Evolutionary conservation across 1,140 invertebrate genomes (phyloP).

Genomic region (Ericerus pela): DNA sequence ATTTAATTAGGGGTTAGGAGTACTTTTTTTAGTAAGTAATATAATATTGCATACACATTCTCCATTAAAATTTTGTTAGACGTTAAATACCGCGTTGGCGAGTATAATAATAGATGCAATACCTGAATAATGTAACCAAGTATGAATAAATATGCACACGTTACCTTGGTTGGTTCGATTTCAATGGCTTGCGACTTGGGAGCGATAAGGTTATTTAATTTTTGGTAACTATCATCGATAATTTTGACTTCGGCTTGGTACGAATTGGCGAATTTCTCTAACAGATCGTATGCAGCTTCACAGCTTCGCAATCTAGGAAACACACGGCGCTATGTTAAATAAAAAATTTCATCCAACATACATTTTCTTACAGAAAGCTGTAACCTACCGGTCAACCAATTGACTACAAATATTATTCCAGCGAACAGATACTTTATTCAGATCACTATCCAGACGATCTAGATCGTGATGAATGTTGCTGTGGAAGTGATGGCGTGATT

Average conservation of each 20-base stretch:
- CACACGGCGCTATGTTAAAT: too few relatives aligned
- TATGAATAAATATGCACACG: not conserved
- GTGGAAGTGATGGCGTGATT: slow-evolving; percentile 52
- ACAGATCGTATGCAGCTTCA: slow-evolving; percentile 66
- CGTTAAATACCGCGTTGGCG: not conserved
- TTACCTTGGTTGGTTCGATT: slow-evolving; percentile 63
- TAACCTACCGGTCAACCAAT: slow-evolving; percentile 63
- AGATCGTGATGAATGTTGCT: slow-evolving; percentile 62
- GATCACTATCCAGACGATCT: slow-evolving; percentile 83
- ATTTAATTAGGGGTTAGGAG: too few relatives aligned
- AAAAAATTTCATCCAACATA: too few relatives aligned
- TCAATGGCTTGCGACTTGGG: slow-evolving; percentile 54
- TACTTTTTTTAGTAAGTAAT: too few relatives aligned
- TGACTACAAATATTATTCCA: slow-evolving; percentile 87
- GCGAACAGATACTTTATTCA: slow-evolving; percentile 66
- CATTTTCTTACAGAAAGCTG: not conserved
- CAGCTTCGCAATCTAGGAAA: slow-evolving; percentile 57
- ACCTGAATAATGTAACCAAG: not conserved
- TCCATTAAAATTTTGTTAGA: slow-evolving; percentile 13
- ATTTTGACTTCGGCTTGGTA: slow-evolving; percentile 75
- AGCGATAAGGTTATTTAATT: slow-evolving; percentile 52
- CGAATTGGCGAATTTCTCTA: slow-evolving; percentile 72
- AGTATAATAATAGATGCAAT: slow-evolving; percentile 4
- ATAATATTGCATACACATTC: too few relatives aligned
- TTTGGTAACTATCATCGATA: slow-evolving; percentile 61